Percentiles rank a stretch among this genome's conserved stretches.
These are phyloP conservation scores for Hystrix cristata DNA, from an alignment of 2,113 vertebrate species.

Conservation along the genomic window DNA sequence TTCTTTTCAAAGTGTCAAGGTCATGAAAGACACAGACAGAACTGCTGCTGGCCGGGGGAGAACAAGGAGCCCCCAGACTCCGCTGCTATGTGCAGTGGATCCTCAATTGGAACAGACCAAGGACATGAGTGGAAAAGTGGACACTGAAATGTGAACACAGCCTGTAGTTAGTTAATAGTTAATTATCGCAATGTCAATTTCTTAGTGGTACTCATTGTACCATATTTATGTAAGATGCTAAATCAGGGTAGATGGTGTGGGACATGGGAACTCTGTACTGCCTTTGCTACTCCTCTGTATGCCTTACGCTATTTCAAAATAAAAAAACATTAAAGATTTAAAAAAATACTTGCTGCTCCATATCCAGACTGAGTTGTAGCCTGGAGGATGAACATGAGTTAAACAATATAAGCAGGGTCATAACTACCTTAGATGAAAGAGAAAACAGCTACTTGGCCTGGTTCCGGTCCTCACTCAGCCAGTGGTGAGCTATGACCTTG, in stretches of 20 bases:
- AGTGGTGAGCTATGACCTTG: not conserved
- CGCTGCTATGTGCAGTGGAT: not conserved
- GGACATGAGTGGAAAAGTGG: not conserved
- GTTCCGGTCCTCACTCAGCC: not conserved
- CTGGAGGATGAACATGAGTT: not conserved
- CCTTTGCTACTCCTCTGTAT: not conserved
- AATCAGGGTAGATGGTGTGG: not conserved
- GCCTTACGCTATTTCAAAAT: not conserved
- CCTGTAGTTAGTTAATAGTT: not conserved
- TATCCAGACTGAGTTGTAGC: not conserved
- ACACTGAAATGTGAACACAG: not conserved
- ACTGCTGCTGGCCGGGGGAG: not conserved
- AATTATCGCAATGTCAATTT: not conserved
- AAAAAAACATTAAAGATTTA: not conserved
- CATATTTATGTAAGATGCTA: not conserved
- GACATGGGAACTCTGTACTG: not conserved
- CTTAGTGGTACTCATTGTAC: not conserved
- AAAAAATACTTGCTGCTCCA: not conserved
- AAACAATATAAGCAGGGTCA: not conserved
- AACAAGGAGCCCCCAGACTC: not conserved
- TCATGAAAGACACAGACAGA: not conserved
- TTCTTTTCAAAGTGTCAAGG: not conserved
- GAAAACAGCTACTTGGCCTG: not conserved
- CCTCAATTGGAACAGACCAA: not conserved
- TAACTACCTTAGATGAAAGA: not conserved